Percentiles rank a stretch among this genome's conserved stretches.
phyloP scores from a whole-genome alignment of 2,888 invertebrate genomes.

The Drosophila picticornis region DNA sequence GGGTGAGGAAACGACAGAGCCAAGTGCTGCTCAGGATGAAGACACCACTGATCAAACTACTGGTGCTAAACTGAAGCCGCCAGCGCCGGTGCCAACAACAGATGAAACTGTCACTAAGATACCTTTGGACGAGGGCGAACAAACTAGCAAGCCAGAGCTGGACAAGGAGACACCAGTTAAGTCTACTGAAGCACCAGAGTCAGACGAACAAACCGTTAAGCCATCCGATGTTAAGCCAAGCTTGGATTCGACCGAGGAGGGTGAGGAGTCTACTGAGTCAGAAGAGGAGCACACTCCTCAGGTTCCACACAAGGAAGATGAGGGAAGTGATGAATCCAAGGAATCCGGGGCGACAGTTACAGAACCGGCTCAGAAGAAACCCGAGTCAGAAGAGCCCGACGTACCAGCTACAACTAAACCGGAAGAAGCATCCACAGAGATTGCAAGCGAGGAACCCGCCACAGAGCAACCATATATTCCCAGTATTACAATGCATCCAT shows the following conservation, averaged over 20 bases:
- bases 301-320: constrained; percentile 46
- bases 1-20: constrained; percentile 63
- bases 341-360: constrained; percentile 49
- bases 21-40: constrained; percentile 39
- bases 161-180: constrained; percentile 36
- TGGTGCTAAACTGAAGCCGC: constrained; percentile 57
- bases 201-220: constrained; percentile 26
- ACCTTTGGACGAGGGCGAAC: constrained; percentile 42
- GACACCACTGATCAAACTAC: constrained; percentile 45
- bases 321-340: constrained; percentile 38
- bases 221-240: constrained; percentile 54
- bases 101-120: constrained; percentile 42
- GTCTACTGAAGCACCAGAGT: constrained; percentile 45
- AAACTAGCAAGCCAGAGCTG: constrained; percentile 44
- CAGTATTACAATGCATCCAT: constrained; percentile 70
- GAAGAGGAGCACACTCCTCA: constrained; percentile 72
- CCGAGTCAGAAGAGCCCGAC: constrained; percentile 49
- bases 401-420: constrained; percentile 45
- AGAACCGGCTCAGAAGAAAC: constrained; percentile 58
- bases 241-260: constrained; percentile 75
- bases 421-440: constrained; percentile 39
- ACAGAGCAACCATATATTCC: constrained; percentile 51
- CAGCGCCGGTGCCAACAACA: constrained; percentile 31
- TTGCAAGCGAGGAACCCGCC: constrained; percentile 38
- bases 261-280: constrained; percentile 74